Conservation (phyloP, 2,888 invertebrate genomes). For the Proisotoma minuta region DNA sequence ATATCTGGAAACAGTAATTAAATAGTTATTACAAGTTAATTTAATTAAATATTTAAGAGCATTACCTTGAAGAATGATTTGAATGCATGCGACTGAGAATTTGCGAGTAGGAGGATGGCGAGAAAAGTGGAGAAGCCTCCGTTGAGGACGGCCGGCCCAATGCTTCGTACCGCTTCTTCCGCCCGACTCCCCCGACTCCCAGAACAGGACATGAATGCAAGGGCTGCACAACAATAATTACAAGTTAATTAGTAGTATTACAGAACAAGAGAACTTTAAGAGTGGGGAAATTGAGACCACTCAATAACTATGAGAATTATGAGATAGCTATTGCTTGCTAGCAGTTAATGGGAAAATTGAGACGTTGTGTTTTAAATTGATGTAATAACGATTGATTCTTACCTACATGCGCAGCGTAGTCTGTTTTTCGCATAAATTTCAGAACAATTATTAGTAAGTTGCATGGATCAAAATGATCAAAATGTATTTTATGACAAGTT, state of each 20-base stretch:
- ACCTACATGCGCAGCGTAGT: slow-evolving; percentile 75
- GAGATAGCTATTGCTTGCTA: too few relatives aligned
- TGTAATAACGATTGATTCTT: too few relatives aligned
- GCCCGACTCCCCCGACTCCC: slow-evolving; percentile 51
- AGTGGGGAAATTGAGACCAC: too few relatives aligned
- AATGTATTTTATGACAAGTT: too few relatives aligned
- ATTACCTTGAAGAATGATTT: slow-evolving; percentile 55
- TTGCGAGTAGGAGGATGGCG: slow-evolving; percentile 54
- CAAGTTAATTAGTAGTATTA: neutral
- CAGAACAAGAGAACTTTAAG: neutral
- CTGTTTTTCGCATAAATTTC: too few relatives aligned
- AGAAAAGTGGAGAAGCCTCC: slow-evolving; percentile 57
- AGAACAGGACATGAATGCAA: slow-evolving; percentile 66
- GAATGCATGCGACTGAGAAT: slow-evolving; percentile 55
- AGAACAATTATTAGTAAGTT: too few relatives aligned
- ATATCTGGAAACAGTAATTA: slow-evolving; percentile 59
- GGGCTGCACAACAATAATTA: slow-evolving; percentile 48
- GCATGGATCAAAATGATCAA: too few relatives aligned
- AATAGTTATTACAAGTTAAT: neutral
- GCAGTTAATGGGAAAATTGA: too few relatives aligned
- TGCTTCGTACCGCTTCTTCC: slow-evolving; percentile 51
- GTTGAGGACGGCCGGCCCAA: slow-evolving; percentile 55
- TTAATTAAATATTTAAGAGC: neutral
- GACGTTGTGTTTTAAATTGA: too few relatives aligned
- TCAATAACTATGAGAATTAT: too few relatives aligned